Conservation (phyloP, 2,888 invertebrate genomes). For the Phyllotreta striolata region DNA sequence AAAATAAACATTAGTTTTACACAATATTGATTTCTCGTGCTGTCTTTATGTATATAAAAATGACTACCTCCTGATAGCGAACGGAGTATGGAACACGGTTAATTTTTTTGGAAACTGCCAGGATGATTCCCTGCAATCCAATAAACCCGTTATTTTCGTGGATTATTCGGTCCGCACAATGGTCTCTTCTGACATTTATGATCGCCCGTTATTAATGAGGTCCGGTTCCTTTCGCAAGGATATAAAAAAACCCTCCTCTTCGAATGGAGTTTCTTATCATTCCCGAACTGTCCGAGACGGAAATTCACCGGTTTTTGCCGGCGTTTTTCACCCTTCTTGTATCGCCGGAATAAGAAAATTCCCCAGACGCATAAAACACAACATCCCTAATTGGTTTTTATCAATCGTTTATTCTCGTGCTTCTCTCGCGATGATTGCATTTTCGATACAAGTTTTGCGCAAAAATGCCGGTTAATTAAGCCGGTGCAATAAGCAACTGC, state of each 20-base stretch:
- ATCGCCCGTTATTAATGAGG: conserved; percentile 40
- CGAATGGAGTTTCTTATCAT: conserved; percentile 36
- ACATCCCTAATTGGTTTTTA: not conserved
- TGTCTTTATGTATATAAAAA: no score
- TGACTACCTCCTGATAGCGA: no score
- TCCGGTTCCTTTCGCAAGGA: conserved; percentile 23
- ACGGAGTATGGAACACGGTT: no score
- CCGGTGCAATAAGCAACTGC: no score
- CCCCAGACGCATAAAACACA: no score
- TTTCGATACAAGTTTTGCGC: no score
- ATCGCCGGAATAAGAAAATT: no score
- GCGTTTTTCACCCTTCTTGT: not conserved
- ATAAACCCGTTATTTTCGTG: conserved; percentile 33
- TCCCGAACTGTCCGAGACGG: conserved; percentile 31
- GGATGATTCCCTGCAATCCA: conserved; percentile 2
- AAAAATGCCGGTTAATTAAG: no score
- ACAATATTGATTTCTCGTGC: no score
- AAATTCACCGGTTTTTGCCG: conserved; percentile 33
- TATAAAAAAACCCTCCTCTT: conserved; percentile 29
- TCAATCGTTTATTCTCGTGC: not conserved
- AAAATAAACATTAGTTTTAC: no score
- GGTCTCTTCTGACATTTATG: conserved; percentile 38
- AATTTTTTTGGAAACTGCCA: no score
- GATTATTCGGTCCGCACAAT: conserved; percentile 34
- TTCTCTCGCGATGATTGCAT: no score